Conservation (phyloP, 2,888 invertebrate species). For the Gasteruption jaculator region DNA sequence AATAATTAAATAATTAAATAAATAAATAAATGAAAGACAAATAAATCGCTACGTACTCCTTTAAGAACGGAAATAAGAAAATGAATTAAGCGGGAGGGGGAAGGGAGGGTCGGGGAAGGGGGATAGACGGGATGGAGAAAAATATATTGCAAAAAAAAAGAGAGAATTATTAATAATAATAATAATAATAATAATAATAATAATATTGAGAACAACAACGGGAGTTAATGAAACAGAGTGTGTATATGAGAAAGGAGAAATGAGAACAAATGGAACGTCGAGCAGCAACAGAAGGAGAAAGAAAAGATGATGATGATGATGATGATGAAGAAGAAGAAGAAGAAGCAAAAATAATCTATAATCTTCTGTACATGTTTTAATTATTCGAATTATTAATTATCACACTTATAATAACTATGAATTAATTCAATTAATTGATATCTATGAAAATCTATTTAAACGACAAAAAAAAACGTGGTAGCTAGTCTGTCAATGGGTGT, state of each 20-base stretch:
- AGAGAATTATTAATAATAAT: not conserved
- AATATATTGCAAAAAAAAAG: slow-evolving; percentile 1
- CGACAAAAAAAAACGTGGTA: slow-evolving; percentile 46
- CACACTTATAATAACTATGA: slow-evolving; percentile 48
- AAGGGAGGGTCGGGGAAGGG: slow-evolving; percentile 5
- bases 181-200: not conserved
- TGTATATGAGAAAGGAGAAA: slow-evolving; percentile 10
- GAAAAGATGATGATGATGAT: slow-evolving; percentile 16
- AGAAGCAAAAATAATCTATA: slow-evolving; percentile 41
- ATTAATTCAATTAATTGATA: slow-evolving; percentile 49
- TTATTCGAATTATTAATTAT: slow-evolving; percentile 49
- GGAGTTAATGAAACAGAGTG: slow-evolving; percentile 7
- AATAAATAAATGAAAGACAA: slow-evolving; percentile 12
- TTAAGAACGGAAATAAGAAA: slow-evolving; percentile 17
- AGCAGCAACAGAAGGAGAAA: slow-evolving; percentile 14
- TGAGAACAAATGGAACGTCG: slow-evolving; percentile 6
- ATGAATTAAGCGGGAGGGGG: slow-evolving; percentile 8
- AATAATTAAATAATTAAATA: slow-evolving; percentile 22
- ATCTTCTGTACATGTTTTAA: slow-evolving; percentile 51
- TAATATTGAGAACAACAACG: slow-evolving; percentile 5
- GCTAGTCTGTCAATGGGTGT: slow-evolving; percentile 50
- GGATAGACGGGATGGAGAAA: slow-evolving; percentile 8
- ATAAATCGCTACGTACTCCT: slow-evolving; percentile 14
- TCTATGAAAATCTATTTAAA: slow-evolving; percentile 47
- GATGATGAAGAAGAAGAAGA: slow-evolving; percentile 19